These are phyloP conservation scores for Leptodactylus fallax DNA, from an alignment of 2,797 vertebrate species.

Conservation along the genomic window DNA sequence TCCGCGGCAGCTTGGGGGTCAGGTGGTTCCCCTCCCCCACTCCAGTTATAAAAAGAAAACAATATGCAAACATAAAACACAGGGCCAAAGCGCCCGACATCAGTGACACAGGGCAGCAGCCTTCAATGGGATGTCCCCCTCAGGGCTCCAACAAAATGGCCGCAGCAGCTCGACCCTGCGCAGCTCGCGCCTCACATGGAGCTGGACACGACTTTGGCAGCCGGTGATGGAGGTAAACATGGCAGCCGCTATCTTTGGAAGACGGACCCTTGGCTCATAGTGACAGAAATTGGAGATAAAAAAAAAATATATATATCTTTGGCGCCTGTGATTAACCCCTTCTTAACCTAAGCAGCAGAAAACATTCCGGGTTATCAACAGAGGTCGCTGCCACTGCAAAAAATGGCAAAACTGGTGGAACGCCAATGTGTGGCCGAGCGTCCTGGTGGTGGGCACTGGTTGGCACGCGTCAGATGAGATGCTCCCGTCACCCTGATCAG, in stretches of 20 bases:
- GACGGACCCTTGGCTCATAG: constrained; percentile 19
- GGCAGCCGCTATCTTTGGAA: constrained; percentile 31
- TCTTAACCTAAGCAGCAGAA: not conserved
- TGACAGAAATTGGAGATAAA: not conserved
- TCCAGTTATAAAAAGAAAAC: not conserved
- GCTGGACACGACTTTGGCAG: not conserved
- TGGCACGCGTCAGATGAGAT: not conserved
- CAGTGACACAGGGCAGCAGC: no score
- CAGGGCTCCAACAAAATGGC: not conserved
- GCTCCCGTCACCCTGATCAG: not conserved
- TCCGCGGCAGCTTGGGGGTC: not conserved
- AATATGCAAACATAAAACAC: not conserved
- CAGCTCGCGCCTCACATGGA: not conserved
- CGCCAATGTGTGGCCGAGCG: no score
- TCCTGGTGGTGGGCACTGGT: not conserved
- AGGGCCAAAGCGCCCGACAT: not conserved
- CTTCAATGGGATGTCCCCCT: not conserved
- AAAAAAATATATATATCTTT: not conserved
- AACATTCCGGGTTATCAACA: not conserved
- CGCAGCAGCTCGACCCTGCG: not conserved
- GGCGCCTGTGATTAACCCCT: not conserved
- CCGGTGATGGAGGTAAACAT: no score
- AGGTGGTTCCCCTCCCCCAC: not conserved
- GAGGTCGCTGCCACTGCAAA: not conserved
- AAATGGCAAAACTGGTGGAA: not conserved